Evolutionary conservation across 2,888 invertebrate genomes (phyloP).

Genomic region (Lobophora halterata): DNA sequence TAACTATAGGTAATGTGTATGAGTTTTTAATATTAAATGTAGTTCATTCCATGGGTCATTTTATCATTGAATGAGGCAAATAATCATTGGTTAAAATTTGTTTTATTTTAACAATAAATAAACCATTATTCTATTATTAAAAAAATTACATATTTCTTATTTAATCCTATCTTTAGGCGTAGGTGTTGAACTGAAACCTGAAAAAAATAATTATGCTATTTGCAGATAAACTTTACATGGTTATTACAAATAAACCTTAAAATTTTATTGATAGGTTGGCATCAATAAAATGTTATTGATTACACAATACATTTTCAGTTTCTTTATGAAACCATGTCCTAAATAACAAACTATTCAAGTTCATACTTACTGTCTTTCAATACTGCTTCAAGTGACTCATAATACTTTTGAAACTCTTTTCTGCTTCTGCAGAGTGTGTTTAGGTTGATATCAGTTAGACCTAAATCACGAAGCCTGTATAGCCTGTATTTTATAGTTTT

Average conservation of each 20-base stretch:
- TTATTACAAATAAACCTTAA: no score
- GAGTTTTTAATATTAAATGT: slow-evolving; percentile 25
- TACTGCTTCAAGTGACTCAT: slow-evolving; percentile 46
- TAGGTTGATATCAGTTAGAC: slow-evolving; percentile 70
- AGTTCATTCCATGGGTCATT: slow-evolving; percentile 44
- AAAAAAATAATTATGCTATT: background rate
- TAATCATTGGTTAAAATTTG: slow-evolving; percentile 35
- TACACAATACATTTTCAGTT: no score
- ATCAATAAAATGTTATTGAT: slow-evolving; percentile 12
- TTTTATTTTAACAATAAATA: slow-evolving; percentile 15
- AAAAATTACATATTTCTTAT: background rate
- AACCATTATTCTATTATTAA: slow-evolving; percentile 26
- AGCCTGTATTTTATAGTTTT: slow-evolving; percentile 78
- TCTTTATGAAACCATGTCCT: no score
- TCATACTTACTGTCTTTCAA: slow-evolving; percentile 31
- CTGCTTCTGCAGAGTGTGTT: slow-evolving; percentile 79
- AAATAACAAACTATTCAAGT: no score
- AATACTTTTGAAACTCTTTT: slow-evolving; percentile 77
- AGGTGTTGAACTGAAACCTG: no score
- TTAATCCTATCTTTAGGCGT: no score
- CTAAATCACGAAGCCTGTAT: slow-evolving; percentile 67
- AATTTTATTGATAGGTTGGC: no score
- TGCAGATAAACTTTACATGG: no score
- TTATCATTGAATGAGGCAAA: slow-evolving; percentile 41
- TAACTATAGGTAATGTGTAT: slow-evolving; percentile 18